These are phyloP conservation scores for Ceratina japonica DNA, from an alignment of 1,140 invertebrate species.

Conservation along the genomic window DNA sequence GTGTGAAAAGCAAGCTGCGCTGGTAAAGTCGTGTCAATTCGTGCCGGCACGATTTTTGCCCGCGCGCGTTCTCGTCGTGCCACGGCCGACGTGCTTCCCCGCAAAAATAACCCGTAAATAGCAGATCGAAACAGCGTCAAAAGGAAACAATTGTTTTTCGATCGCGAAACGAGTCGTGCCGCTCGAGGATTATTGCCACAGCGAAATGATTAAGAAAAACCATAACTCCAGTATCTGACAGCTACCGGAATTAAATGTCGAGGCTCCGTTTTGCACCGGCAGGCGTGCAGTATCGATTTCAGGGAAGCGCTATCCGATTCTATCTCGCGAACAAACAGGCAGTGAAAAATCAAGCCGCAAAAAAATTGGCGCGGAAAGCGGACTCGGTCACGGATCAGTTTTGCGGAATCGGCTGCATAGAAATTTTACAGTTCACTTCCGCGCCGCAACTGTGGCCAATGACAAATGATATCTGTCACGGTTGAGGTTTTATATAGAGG, in stretches of 20 bases:
- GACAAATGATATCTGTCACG: not conserved
- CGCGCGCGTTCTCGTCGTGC: not conserved
- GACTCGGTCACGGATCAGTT: conserved; percentile 32
- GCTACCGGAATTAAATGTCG: conserved; percentile 25
- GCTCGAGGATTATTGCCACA: conserved; percentile 19
- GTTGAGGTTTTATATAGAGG: too few relatives aligned
- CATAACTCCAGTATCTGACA: not conserved
- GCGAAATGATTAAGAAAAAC: conserved; percentile 9
- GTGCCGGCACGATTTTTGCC: not conserved
- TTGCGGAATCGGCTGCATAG: conserved; percentile 1
- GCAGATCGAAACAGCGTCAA: not conserved
- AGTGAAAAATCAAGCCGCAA: conserved; percentile 9
- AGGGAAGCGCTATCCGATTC: conserved; percentile 35
- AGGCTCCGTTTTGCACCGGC: not conserved
- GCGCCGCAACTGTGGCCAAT: not conserved
- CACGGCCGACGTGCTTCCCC: not conserved
- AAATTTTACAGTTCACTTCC: conserved; percentile 11
- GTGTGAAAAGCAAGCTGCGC: conserved; percentile 3
- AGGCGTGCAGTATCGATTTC: conserved; percentile 38
- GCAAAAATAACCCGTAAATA: not conserved
- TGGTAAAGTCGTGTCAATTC: conserved; percentile 15
- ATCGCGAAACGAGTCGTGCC: not conserved
- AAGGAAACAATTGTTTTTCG: not conserved
- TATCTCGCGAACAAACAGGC: not conserved
- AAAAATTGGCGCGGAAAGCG: conserved; percentile 17